phyloP scores from a whole-genome alignment of 2,113 vertebrate genomes.

The Nothocercus nigrocapillus region DNA sequence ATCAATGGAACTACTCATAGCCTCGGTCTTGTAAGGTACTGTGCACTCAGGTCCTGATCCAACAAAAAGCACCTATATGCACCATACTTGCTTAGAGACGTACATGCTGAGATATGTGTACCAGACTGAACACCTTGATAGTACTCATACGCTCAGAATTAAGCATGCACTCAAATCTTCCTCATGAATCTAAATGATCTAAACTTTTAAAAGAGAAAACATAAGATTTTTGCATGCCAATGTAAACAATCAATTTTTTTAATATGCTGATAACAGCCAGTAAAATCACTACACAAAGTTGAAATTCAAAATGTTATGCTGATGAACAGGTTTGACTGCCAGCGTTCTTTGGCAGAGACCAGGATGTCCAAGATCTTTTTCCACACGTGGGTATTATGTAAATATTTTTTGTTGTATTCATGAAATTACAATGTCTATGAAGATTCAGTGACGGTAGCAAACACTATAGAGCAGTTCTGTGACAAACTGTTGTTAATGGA shows the following conservation, averaged over 20 bases:
- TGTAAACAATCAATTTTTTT: neutral
- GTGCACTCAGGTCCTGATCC: neutral
- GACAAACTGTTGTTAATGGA: neutral
- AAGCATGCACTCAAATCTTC: neutral
- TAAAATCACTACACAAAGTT: neutral
- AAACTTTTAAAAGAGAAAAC: neutral
- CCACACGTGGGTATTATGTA: neutral
- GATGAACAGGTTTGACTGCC: neutral
- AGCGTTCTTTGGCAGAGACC: neutral
- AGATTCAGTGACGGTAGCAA: neutral
- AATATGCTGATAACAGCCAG: neutral
- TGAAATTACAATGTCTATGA: constrained; percentile 11
- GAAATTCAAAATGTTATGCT: neutral
- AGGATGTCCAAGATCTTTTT: neutral
- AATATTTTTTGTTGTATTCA: neutral
- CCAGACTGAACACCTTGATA: neutral
- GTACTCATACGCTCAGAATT: neutral
- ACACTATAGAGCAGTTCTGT: neutral
- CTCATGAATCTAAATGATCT: neutral
- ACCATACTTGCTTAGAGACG: neutral
- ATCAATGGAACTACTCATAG: neutral
- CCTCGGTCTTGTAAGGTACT: neutral
- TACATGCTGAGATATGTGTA: neutral
- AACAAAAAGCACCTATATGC: neutral
- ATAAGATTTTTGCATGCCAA: neutral